phyloP scores from a whole-genome alignment of 1,140 invertebrate species.

The Pinna nobilis region DNA sequence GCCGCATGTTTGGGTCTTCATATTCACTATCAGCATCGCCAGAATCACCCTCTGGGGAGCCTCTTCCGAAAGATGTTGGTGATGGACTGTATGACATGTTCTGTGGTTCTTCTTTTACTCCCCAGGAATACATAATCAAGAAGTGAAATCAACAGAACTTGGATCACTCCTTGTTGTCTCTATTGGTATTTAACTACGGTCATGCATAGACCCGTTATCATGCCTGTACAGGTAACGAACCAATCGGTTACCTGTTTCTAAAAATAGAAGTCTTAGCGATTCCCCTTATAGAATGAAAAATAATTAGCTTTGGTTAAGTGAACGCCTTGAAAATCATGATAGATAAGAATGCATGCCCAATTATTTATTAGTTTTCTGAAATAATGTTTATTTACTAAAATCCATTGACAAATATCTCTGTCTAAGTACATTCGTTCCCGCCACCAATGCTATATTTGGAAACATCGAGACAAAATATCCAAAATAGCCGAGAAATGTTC shows the following conservation, averaged over 20 bases:
- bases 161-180: constrained; percentile 11
- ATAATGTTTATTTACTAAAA: no score
- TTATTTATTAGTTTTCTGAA: no score
- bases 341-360: no score
- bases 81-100: constrained; percentile 36
- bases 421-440: no score
- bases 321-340: no score
- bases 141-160: neutral
- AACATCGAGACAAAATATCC: no score
- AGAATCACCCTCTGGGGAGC: constrained; percentile 59
- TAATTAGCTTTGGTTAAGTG: constrained; percentile 8
- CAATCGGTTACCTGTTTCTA: constrained; percentile 38
- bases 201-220: constrained; percentile 44
- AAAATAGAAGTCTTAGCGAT: no score
- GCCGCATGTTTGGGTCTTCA: constrained; percentile 37
- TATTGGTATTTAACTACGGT: constrained; percentile 40
- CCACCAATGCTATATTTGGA: constrained; percentile 55
- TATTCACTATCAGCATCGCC: constrained; percentile 48
- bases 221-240: constrained; percentile 36
- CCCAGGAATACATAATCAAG: constrained; percentile 22
- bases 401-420: no score
- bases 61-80: constrained; percentile 47
- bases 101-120: constrained; percentile 28
- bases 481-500: no score
- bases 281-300: neutral